A percentile compares a stretch with the other conserved stretches of the same genome.
These are phyloP conservation scores for Tupaia chinensis DNA, from an alignment of 2,113 vertebrate genomes.

Conservation along the genomic window DNA sequence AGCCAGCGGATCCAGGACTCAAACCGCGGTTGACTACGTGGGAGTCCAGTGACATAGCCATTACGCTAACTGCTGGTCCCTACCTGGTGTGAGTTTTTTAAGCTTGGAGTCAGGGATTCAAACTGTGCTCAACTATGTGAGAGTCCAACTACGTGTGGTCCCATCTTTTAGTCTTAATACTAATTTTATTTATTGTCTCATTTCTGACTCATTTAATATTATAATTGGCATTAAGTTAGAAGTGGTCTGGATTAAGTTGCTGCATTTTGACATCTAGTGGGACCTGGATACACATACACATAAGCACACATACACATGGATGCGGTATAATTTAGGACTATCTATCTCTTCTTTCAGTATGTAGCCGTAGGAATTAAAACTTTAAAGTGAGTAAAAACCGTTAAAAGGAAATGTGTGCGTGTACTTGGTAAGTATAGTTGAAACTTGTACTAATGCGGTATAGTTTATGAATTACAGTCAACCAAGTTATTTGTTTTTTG, in stretches of 20 bases:
- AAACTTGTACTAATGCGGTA: background rate
- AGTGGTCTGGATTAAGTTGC: slow-evolving; percentile 43
- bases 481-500: background rate
- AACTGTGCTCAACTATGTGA: too few relatives aligned
- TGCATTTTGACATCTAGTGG: slow-evolving; percentile 41
- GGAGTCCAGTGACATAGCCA: too few relatives aligned
- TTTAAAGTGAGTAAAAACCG: slow-evolving; percentile 30
- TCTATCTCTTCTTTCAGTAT: slow-evolving; percentile 30
- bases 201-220: slow-evolving; percentile 46
- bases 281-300: background rate
- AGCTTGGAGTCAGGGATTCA: too few relatives aligned
- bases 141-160: too few relatives aligned
- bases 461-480: slow-evolving; percentile 56
- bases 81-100: too few relatives aligned
- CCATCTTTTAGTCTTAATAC: background rate
- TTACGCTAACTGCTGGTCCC: too few relatives aligned
- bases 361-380: slow-evolving; percentile 6
- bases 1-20: too few relatives aligned
- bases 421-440: slow-evolving; percentile 23
- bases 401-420: background rate
- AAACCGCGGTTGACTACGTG: too few relatives aligned
- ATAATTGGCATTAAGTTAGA: background rate
- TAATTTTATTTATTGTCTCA: slow-evolving; percentile 13
- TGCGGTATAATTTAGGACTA: background rate
- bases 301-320: background rate